Conservation (phyloP, 2,797 vertebrate species). For the Poliocrania exsul region DNA sequence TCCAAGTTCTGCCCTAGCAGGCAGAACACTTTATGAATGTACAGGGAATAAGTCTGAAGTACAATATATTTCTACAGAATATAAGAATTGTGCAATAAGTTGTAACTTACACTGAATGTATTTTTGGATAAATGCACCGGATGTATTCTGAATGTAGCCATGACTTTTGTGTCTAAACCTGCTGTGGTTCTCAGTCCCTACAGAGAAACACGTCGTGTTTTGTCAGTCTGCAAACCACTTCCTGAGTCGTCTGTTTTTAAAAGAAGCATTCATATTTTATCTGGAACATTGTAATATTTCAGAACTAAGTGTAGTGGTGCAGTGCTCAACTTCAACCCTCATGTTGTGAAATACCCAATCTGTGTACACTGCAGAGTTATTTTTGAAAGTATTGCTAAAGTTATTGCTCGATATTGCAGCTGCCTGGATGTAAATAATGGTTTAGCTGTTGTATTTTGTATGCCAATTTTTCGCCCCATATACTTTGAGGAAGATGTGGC, state of each 20-base stretch:
- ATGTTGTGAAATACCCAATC: constrained; percentile 51
- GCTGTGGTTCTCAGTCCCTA: constrained; percentile 28
- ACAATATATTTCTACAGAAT: constrained; percentile 34
- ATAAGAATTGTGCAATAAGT: constrained; percentile 64
- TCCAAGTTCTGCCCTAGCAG: neutral
- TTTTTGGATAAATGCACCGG: constrained; percentile 17
- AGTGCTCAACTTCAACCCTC: constrained; percentile 24
- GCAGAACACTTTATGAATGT: neutral
- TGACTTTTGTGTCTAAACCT: constrained; percentile 40
- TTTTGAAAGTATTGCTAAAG: constrained; percentile 64
- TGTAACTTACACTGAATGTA: constrained; percentile 47
- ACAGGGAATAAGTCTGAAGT: neutral
- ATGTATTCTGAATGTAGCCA: constrained; percentile 42
- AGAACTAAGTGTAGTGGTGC: constrained; percentile 25
- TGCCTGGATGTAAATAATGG: constrained; percentile 72
- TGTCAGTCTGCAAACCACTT: constrained; percentile 1
- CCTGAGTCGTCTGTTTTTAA: constrained; percentile 27
- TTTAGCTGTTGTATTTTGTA: constrained; percentile 78
- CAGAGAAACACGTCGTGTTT: constrained; percentile 25
- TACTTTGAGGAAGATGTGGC: constrained; percentile 68
- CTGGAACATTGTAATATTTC: constrained; percentile 57
- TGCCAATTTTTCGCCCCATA: constrained; percentile 59
- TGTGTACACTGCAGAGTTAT: constrained; percentile 53
- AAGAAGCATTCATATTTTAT: constrained; percentile 28
- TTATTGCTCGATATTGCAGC: constrained; percentile 52